phyloP scores from a whole-genome alignment of 2,888 invertebrate genomes.

The Disparrhopalites patrizii region DNA sequence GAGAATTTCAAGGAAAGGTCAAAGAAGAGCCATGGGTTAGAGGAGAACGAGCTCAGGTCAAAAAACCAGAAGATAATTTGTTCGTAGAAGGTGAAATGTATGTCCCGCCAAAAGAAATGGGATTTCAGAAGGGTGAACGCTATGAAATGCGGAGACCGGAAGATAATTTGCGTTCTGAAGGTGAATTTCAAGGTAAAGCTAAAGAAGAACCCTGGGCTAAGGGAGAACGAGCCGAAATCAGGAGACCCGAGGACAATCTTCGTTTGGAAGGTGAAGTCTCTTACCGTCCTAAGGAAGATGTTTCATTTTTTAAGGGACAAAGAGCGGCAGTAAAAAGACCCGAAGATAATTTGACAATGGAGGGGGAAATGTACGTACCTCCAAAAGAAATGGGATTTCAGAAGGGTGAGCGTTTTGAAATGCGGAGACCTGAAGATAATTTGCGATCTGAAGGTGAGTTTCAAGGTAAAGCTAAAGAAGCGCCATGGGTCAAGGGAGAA shows the following conservation, averaged over 20 bases:
- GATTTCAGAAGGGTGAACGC: conserved; percentile 30
- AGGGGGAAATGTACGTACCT: conserved; percentile 57
- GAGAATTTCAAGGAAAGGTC: conserved; percentile 56
- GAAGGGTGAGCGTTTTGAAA: conserved; percentile 37
- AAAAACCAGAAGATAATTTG: conserved; percentile 54
- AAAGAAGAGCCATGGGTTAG: conserved; percentile 32
- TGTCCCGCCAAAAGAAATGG: conserved; percentile 54
- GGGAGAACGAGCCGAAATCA: conserved; percentile 53
- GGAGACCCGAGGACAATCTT: conserved; percentile 57
- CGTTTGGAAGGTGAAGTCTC: conserved; percentile 50
- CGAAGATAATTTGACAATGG: conserved; percentile 57
- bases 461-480: conserved; percentile 51
- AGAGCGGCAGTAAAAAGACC: conserved; percentile 33
- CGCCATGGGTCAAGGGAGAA: conserved; percentile 49
- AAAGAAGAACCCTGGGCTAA: conserved; percentile 49
- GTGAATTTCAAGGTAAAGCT: conserved; percentile 60
- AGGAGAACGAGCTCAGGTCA: conserved; percentile 51
- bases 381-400: conserved; percentile 25
- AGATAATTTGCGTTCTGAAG: conserved; percentile 55
- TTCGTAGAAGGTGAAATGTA: conserved; percentile 40
- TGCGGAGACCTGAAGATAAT: conserved; percentile 56
- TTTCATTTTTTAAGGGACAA: conserved; percentile 50
- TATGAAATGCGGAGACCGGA: conserved; percentile 51
- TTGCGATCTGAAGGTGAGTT: conserved; percentile 54
- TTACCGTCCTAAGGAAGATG: conserved; percentile 33